Evolutionary conservation across 2,797 vertebrate genomes (phyloP), one percentile per base, ranked within the genome.

Genomic region (Coendou prehensilis): DNA sequence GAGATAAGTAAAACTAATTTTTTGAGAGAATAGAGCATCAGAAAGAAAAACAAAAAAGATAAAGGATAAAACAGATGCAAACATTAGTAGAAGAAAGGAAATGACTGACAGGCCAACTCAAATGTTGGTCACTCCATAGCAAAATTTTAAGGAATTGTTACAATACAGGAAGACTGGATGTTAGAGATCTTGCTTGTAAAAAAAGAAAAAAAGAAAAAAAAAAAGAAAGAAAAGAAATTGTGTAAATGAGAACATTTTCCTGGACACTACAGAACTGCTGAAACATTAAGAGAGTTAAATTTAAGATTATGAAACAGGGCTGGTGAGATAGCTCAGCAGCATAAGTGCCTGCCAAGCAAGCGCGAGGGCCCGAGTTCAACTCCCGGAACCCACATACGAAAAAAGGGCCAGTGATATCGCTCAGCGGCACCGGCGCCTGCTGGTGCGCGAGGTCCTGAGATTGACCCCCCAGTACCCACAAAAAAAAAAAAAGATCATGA

Each of bases 221-320:
- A 18, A 22, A 83, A 64, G 87, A 52, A 52, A 84, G 64, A 6
- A 23, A 30, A n/a, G 73, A 50, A 41, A n/a, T 14, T 30, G 4
- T 20, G 0, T 37, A 61, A 67, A 57, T 54, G 28, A 54, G 10
- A 89, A 56, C 6, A 89, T 47, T 54, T 88, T 82, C 79, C 50
- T 50, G 82, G 47, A 23, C 22, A 50, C n/a, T 71, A n/a, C 93
- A 75, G 23, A 82, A 87, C 0, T 87, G 0, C 18, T 71, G 52
- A 86, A 67, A 73, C 56, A 90, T 37, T 52, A 78, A 73, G 14
- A 64, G 37, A 82, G 52, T 89, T 26, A 76, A 82, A 89, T 93
- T 71, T 84, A 79, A 52, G 15, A n/a, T 52, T 87, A 90, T 73
- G 2, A 94, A 83, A 71, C 37, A 41, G 2, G 37, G 37, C 37